Conservation (phyloP, 2,113 vertebrate species). For the Agapornis roseicollis region DNA sequence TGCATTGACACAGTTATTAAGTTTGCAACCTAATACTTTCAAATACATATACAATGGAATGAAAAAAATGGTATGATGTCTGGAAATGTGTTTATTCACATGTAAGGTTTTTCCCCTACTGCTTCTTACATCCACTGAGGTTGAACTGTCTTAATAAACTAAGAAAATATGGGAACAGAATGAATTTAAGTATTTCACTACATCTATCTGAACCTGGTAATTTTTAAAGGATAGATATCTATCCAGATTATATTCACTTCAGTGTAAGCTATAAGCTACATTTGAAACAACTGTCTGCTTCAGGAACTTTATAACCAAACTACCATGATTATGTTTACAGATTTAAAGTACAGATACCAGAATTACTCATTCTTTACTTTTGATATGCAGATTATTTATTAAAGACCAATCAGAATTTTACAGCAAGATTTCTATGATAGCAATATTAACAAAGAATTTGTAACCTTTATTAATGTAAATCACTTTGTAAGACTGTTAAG, state of each 20-base stretch:
- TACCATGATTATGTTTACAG: not conserved
- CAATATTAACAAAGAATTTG: not conserved
- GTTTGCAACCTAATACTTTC: not conserved
- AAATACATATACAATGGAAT: not conserved
- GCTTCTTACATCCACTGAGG: not conserved
- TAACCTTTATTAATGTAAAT: not conserved
- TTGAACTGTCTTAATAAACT: not conserved
- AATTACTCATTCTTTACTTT: slow-evolving; percentile 3
- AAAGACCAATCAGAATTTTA: not conserved
- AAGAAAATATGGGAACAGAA: not conserved
- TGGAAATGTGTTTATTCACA: not conserved
- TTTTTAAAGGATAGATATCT: not conserved
- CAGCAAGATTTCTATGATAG: not conserved
- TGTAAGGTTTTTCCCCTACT: not conserved
- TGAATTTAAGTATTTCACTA: not conserved
- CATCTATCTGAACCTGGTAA: not conserved
- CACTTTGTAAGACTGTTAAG: not conserved
- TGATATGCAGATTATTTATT: not conserved
- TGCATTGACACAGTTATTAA: not conserved
- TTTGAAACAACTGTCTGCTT: slow-evolving; percentile 1
- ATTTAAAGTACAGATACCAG: not conserved
- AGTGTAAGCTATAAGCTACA: not conserved
- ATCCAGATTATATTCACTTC: not conserved
- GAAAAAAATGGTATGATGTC: not conserved
- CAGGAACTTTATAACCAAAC: not conserved